Evolutionary conservation across 2,888 invertebrate genomes (phyloP).

Genomic region (Nysson spinosus): DNA sequence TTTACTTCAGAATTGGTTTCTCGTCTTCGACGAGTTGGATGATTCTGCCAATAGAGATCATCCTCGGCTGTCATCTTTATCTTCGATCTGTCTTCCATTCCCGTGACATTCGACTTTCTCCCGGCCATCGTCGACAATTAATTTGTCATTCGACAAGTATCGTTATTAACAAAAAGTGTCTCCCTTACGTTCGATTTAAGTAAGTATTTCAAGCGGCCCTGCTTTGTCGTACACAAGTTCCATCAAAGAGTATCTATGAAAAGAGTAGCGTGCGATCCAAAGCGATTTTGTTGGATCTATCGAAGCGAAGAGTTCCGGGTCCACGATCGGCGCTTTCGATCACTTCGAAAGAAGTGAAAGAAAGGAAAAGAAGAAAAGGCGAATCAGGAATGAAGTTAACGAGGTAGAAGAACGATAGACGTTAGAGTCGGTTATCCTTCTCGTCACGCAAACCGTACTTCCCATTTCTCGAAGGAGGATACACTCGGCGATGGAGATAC

Average conservation of each 20-base stretch:
- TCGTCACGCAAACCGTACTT: conserved; percentile 24
- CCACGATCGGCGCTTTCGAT: neutral
- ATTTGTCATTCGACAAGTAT: too few relatives aligned
- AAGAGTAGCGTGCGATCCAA: conserved; percentile 3
- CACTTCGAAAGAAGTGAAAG: neutral
- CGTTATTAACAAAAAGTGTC: too few relatives aligned
- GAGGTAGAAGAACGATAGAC: conserved; percentile 31
- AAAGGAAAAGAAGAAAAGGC: neutral
- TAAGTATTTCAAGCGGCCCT: too few relatives aligned
- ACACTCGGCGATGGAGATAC: conserved; percentile 52
- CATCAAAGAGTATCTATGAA: too few relatives aligned
- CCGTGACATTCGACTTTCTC: conserved; percentile 9
- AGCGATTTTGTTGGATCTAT: conserved; percentile 35
- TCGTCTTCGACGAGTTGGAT: conserved; percentile 7
- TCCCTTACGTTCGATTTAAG: too few relatives aligned
- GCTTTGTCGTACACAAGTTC: too few relatives aligned
- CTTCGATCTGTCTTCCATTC: conserved; percentile 23
- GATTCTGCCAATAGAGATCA: conserved; percentile 13
- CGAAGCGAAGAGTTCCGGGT: conserved; percentile 10
- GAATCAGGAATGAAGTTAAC: conserved; percentile 40
- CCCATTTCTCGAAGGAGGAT: conserved; percentile 26
- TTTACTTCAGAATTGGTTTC: conserved; percentile 26
- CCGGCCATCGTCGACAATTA: too few relatives aligned
- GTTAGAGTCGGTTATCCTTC: conserved; percentile 12
- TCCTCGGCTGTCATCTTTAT: conserved; percentile 22